Conservation (phyloP, 2,113 vertebrate species). For the Ageneiosus marmoratus region DNA sequence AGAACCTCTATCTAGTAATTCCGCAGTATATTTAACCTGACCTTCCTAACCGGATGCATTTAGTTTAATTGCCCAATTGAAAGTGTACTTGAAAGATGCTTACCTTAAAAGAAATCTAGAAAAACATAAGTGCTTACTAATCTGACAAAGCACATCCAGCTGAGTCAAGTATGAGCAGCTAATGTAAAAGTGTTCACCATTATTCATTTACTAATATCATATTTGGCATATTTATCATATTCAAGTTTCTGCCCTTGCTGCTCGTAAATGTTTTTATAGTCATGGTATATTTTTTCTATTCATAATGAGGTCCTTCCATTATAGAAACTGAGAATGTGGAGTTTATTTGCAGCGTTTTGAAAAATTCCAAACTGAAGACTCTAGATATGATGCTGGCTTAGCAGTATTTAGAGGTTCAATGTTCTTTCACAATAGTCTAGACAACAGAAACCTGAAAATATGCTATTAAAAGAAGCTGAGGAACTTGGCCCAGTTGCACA, state of each 20-base stretch:
- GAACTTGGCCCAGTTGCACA: background rate
- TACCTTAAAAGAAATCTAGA: background rate
- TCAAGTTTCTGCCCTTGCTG: background rate
- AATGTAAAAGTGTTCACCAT: constrained; percentile 9
- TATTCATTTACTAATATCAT: background rate
- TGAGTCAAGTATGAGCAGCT: constrained; percentile 4
- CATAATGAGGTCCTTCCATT: background rate
- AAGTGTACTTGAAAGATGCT: background rate
- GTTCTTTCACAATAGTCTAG: background rate
- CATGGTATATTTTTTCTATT: background rate
- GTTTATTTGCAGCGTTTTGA: background rate
- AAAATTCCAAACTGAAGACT: background rate
- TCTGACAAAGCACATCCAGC: background rate
- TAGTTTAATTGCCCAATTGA: background rate
- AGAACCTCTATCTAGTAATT: background rate
- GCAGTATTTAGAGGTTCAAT: background rate
- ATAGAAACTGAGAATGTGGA: background rate
- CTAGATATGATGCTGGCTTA: background rate
- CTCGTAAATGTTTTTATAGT: background rate
- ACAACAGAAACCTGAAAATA: background rate
- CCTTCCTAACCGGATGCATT: constrained; percentile 7
- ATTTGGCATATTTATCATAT: background rate
- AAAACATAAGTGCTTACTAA: background rate
- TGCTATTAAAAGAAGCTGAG: background rate
- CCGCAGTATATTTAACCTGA: background rate